These are phyloP conservation scores for Clostera curtula DNA, from an alignment of 2,888 invertebrate genomes.

Conservation along the genomic window DNA sequence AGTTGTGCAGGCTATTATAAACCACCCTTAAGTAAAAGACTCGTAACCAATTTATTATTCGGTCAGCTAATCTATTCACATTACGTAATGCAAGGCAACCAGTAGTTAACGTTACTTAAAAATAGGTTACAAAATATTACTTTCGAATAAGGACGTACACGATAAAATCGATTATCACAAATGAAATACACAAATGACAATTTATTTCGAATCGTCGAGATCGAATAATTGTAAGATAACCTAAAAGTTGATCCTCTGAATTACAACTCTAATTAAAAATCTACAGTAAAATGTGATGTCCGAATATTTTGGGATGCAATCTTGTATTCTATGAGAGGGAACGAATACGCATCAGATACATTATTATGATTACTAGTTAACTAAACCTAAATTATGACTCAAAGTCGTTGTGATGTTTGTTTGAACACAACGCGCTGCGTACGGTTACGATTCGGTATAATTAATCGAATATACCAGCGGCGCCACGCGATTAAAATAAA, in stretches of 20 bases:
- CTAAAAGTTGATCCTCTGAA: too few species aligned
- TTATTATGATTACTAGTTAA: slow-evolving; percentile 34
- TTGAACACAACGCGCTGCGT: too few species aligned
- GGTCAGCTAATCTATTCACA: slow-evolving; percentile 17
- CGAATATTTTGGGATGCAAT: too few species aligned
- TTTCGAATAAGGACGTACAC: slow-evolving; percentile 36
- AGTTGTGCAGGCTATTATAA: slow-evolving; percentile 25
- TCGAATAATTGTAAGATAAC: too few species aligned
- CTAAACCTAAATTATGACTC: slow-evolving; percentile 42
- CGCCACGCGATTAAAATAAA: background rate
- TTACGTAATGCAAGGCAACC: slow-evolving; percentile 71
- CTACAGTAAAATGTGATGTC: too few species aligned
- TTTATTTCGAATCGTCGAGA: too few species aligned
- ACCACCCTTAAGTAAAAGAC: slow-evolving; percentile 18
- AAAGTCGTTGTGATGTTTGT: slow-evolving; percentile 39
- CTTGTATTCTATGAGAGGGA: too few species aligned
- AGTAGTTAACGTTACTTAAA: slow-evolving; percentile 26
- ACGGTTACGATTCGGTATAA: too few species aligned
- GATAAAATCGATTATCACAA: slow-evolving; percentile 53
- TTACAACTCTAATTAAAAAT: too few species aligned
- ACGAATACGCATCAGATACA: slow-evolving; percentile 29
- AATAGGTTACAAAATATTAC: slow-evolving; percentile 20
- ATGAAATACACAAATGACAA: slow-evolving; percentile 20
- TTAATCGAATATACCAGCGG: slow-evolving; percentile 1
- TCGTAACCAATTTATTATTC: slow-evolving; percentile 9